Evolutionary conservation across 2,888 invertebrate species (phyloP).

Genomic region (Oligia latruncula): DNA sequence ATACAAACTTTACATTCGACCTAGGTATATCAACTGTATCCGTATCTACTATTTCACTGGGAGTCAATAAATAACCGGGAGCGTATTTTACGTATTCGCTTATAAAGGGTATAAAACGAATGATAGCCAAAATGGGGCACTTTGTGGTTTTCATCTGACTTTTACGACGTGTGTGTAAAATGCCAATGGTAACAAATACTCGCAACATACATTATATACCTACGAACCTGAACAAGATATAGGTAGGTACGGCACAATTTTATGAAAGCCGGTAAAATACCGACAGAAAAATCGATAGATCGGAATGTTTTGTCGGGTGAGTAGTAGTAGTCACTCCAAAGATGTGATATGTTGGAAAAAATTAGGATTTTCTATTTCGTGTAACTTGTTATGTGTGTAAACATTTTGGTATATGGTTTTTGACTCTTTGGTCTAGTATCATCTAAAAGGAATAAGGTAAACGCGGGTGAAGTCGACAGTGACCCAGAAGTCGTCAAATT

Average conservation of each 20-base stretch:
- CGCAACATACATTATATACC: slow-evolving; percentile 25
- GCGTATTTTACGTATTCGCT: slow-evolving; percentile 63
- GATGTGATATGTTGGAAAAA: too few species aligned
- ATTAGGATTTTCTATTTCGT: too few species aligned
- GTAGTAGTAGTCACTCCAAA: too few species aligned
- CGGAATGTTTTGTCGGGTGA: neutral
- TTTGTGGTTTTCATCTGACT: slow-evolving; percentile 72
- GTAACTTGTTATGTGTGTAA: too few species aligned
- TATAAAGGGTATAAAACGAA: slow-evolving; percentile 72
- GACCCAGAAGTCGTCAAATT: too few species aligned
- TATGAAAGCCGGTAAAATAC: slow-evolving; percentile 27
- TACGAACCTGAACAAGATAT: slow-evolving; percentile 17
- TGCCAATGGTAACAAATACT: slow-evolving; percentile 67
- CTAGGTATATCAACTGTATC: slow-evolving; percentile 3
- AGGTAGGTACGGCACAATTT: slow-evolving; percentile 24
- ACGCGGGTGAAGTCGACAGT: too few species aligned
- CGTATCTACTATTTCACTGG: slow-evolving; percentile 33
- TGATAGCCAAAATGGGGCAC: slow-evolving; percentile 69
- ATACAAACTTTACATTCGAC: neutral
- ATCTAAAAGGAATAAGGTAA: too few species aligned
- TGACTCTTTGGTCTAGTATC: too few species aligned
- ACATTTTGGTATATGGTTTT: too few species aligned
- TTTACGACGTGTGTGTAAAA: slow-evolving; percentile 75
- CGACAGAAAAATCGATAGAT: slow-evolving; percentile 6
- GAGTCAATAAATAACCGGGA: slow-evolving; percentile 61